Base-by-base conservation (phyloP, 2,797 vertebrate genomes). In the Euthynnus affinis region DNA sequence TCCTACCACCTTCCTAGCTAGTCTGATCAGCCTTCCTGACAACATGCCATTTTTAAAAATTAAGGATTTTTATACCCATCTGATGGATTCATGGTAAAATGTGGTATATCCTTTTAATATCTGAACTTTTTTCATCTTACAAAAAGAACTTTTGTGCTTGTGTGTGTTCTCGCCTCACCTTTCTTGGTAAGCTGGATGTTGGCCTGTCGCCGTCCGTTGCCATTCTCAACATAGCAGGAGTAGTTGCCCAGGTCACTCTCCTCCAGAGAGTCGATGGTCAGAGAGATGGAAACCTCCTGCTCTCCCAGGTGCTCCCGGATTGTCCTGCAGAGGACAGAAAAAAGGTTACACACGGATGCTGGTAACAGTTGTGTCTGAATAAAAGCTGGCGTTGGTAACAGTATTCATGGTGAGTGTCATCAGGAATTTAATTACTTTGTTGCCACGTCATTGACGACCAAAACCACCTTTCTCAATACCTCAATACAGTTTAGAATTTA, bases 201-300 rank as follows among this genome's bases (percentile, higher is more conserved):
- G 69, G 97, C 97, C 48, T 98, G 97, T 5, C 97, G 93, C 57
- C 97, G 96, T 58, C 98, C 98, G 37, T 99, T 97, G 83, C 96
- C 96, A 52, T 99, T 99, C 92, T 99, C 98, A 13, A 99, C 98
- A 0, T 98, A 98, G 87, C 98, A 99, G 1, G 98, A 98, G 87
- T 99, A 99, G 93, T 99, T 99, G n/a, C 97, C 98, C 62, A 99
- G 93, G 89, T 99, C 98, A 66, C 83, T 93, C 92, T 99, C 98
- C 89, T 99, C 96, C 56, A 99, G 94, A 12, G 96, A 96, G 62
- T 98, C 96, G 48, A 99, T 96, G 88, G 96, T 97, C 93, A 99
- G 94, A 4, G 97, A 98, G 89, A 99, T 97, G 87, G 96, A 97
- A 82, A 99, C 97, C 89, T 99, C 98, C 88, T 99, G 97, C 84